Conservation (phyloP, 2,888 invertebrate genomes). For the Orchesellides sinensis region DNA sequence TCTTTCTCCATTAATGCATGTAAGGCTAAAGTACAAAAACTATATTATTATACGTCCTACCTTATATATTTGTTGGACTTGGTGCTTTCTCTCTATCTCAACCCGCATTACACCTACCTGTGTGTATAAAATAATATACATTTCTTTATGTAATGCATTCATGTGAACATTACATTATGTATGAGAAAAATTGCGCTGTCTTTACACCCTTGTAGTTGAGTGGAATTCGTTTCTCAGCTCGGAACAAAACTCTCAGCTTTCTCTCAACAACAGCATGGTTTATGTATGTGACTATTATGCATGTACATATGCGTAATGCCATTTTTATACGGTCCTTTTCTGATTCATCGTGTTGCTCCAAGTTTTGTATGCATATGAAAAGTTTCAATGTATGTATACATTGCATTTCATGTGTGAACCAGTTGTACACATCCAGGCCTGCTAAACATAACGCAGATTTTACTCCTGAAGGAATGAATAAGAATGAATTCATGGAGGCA, state of each 20-base stretch:
- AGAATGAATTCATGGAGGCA: slow-evolving; percentile 51
- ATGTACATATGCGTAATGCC: not conserved
- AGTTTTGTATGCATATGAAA: not conserved
- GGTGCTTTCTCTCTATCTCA: not conserved
- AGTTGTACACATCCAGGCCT: not conserved
- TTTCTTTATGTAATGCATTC: slow-evolving; percentile 52
- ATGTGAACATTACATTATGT: slow-evolving; percentile 64
- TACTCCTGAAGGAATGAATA: slow-evolving; percentile 52
- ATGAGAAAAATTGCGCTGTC: slow-evolving; percentile 62
- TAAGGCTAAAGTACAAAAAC: not conserved
- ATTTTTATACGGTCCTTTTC: no score
- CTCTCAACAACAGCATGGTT: slow-evolving; percentile 21
- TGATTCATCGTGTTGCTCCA: not conserved
- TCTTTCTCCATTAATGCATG: not conserved
- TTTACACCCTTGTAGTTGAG: slow-evolving; percentile 61
- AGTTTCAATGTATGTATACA: not conserved
- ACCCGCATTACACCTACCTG: no score
- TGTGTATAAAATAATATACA: slow-evolving; percentile 12
- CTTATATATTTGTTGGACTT: not conserved
- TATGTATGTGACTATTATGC: slow-evolving; percentile 21
- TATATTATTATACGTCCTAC: no score
- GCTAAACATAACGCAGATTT: slow-evolving; percentile 47
- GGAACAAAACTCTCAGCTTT: slow-evolving; percentile 24
- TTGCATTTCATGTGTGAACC: no score
- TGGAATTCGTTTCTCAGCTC: slow-evolving; percentile 50